Conservation (phyloP, 2,888 invertebrate species). For the Atethmia centrago region DNA sequence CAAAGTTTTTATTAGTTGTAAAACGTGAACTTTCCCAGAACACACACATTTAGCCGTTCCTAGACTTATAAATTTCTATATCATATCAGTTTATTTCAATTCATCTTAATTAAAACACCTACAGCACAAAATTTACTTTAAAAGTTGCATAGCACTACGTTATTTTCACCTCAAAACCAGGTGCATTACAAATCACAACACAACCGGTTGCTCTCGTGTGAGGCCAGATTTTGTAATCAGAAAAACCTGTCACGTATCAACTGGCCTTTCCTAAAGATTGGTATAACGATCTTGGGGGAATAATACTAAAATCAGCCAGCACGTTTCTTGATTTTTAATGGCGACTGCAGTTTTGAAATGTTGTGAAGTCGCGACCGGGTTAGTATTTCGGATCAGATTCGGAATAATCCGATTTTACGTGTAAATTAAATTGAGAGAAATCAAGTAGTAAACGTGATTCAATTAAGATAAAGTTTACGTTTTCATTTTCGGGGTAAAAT, state of each 20-base stretch:
- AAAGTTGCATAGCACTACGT: conserved; percentile 3
- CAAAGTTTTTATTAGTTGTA: background rate
- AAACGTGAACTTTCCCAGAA: background rate
- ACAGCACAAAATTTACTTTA: background rate
- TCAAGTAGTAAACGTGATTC: background rate
- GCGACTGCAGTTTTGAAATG: conserved; percentile 7
- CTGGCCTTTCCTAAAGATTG: conserved; percentile 19
- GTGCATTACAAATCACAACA: background rate
- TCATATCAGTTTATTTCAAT: too few relatives aligned
- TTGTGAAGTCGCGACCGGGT: too few relatives aligned
- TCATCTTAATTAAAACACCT: background rate
- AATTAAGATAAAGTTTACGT: background rate
- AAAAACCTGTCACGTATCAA: conserved; percentile 29
- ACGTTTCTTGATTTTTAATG: conserved; percentile 4
- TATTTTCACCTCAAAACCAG: conserved; percentile 12
- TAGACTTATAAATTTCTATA: background rate
- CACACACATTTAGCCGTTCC: background rate
- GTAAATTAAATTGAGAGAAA: background rate
- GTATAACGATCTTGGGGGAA: conserved; percentile 14
- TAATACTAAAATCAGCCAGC: background rate
- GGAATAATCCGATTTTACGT: too few relatives aligned
- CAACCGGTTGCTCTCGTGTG: conserved; percentile 27
- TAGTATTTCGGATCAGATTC: too few relatives aligned
- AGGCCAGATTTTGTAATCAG: conserved; percentile 38
- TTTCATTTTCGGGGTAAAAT: too few relatives aligned